These are phyloP conservation scores for Ostrea edulis DNA, from an alignment of 1,140 invertebrate genomes.

Conservation along the genomic window DNA sequence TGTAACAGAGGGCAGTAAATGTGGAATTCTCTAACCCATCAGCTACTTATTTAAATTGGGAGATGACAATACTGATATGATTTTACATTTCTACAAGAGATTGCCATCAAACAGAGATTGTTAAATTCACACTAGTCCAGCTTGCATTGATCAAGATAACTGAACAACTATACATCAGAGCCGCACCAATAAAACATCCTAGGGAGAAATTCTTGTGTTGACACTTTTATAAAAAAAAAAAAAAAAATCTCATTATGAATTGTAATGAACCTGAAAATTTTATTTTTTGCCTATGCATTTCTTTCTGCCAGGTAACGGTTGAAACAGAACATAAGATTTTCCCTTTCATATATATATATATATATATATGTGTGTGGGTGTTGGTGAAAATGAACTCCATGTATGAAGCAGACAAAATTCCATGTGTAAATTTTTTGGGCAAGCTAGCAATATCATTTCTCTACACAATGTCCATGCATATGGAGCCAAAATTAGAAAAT, in stretches of 20 bases:
- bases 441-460: too few relatives aligned
- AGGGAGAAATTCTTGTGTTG: background rate
- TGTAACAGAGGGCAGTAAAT: background rate
- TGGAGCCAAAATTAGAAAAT: too few relatives aligned
- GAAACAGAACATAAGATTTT: too few relatives aligned
- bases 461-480: too few relatives aligned
- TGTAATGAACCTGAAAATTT: background rate
- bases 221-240: background rate
- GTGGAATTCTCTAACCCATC: background rate
- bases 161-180: background rate
- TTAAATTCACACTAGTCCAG: background rate
- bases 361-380: too few relatives aligned
- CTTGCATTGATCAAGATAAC: slow-evolving; percentile 22
- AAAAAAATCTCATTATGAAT: background rate
- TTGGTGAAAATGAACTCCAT: too few relatives aligned
- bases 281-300: too few relatives aligned
- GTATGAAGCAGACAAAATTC: too few relatives aligned
- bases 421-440: too few relatives aligned
- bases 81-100: background rate
- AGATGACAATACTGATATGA: background rate
- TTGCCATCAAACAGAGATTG: background rate
- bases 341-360: too few relatives aligned
- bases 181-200: background rate
- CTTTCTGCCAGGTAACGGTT: too few relatives aligned
- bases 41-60: background rate